phyloP scores from a whole-genome alignment of 35 echinoderm and acorn worm genomes.

The Lytechinus pictus region DNA sequence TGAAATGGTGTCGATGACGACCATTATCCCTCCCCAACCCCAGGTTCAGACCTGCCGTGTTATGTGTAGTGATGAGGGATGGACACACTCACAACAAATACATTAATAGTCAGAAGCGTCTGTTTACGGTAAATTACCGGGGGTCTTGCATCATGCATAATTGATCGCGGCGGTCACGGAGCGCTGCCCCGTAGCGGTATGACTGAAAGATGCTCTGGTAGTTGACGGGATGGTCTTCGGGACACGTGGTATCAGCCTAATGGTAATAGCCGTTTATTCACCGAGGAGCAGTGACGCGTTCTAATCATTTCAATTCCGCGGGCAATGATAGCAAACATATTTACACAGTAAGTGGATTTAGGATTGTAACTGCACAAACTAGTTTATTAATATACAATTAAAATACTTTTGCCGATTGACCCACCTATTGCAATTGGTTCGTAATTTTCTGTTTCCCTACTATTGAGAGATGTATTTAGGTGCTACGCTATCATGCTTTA shows the following conservation, averaged over 20 bases:
- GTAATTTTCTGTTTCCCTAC: too few species aligned
- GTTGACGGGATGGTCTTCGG: neutral
- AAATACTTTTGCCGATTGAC: too few species aligned
- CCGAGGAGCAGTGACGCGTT: neutral
- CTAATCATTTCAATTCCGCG: neutral
- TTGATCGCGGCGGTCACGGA: constrained; percentile 23
- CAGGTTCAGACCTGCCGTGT: neutral
- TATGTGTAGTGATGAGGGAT: neutral
- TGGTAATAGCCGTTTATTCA: neutral
- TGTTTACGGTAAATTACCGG: constrained; percentile 44
- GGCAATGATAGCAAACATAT: neutral
- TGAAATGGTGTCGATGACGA: neutral
- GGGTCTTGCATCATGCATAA: constrained; percentile 15
- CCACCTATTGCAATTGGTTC: too few species aligned
- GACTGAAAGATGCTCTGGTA: neutral
- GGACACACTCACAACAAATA: constrained; percentile 27
- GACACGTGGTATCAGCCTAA: neutral
- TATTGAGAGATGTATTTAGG: too few species aligned
- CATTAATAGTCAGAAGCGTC: constrained; percentile 32
- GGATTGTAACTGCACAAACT: too few species aligned
- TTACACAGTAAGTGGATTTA: neutral
- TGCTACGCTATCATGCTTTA: too few species aligned
- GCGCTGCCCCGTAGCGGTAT: neutral
- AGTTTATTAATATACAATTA: too few species aligned
- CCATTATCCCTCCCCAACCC: neutral